Evolutionary conservation across 2,797 vertebrate genomes (phyloP), one percentile per base, ranked within the genome.

Genomic region (Tamandua tetradactyla): DNA sequence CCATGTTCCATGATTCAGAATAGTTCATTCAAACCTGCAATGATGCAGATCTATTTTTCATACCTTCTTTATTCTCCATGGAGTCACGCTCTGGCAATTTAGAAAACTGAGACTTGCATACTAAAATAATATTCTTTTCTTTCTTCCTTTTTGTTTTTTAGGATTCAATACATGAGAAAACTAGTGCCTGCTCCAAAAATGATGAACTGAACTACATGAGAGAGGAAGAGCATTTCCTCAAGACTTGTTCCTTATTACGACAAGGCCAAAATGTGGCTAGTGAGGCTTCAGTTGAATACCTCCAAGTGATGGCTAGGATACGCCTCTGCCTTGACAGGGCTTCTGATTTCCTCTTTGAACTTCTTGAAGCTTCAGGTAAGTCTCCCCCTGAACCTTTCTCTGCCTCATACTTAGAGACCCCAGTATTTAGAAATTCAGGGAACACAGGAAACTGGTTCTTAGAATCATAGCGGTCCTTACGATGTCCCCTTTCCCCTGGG

Each of bases 141-240:
- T 7, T 13, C 52, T 23, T 59, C 32, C 14, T 32, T 64, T 79
- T 20, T 18, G 12, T 3, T 64, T 92, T 75, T 95, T 66, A 99
- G 99, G 99, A 99, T 90, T 99, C 99, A 0, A 98, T 99, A 96
- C 98, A 98, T 82, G 99, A 99, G 93, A 99, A 98, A 96, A 97
- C 96, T 13, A 98, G 98, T 89, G 98, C 98, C 81, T 98, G 97
- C 75, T 98, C 98, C 4, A 80, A 2, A 7, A 94, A 64, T 3
- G 97, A 98, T 30, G 92, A 91, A 8, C 87, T 93, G 20, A 64
- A 7, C 9, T 96, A 68, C 52, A 94, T 99, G 75, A 90, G 89
- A 69, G 97, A 98, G 18, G 99, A 99, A 85, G 97, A 74, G 0
- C 40, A 10, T 47, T 99, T 99, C 93, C 98, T 99, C 59, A 94